These are phyloP conservation scores for Sebastes paucispinis DNA, from an alignment of 2,797 vertebrate genomes.

Conservation along the genomic window DNA sequence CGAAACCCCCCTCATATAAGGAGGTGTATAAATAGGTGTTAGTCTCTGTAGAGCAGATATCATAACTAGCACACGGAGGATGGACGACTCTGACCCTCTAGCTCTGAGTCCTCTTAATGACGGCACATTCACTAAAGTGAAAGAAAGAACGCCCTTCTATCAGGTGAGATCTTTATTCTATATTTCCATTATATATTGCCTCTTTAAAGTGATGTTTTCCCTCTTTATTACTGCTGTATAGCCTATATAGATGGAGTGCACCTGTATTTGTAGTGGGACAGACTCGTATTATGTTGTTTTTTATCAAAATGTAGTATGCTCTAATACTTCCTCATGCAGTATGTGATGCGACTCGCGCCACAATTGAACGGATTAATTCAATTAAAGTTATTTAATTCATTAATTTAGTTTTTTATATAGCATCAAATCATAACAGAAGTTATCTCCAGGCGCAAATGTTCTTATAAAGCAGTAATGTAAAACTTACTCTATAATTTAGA, in stretches of 20 bases:
- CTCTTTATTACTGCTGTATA: background rate
- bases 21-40: background rate
- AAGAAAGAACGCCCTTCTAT: background rate
- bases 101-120: background rate
- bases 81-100: background rate
- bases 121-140: background rate
- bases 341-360: background rate
- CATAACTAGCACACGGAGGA: background rate
- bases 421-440: no score
- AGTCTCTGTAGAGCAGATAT: rapidly evolving
- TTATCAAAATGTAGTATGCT: background rate
- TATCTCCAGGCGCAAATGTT: no score
- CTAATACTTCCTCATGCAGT: background rate
- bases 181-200: background rate
- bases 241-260: background rate
- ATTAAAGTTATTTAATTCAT: no score
- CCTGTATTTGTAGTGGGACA: background rate
- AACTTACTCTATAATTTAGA: no score
- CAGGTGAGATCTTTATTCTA: constrained; percentile 30
- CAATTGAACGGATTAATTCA: no score
- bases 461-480: no score
- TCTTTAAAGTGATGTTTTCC: background rate
- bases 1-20: background rate
- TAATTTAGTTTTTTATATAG: no score
- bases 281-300: background rate